Base-by-base conservation (phyloP, 2,797 vertebrate species). In the Monodelphis domestica region DNA sequence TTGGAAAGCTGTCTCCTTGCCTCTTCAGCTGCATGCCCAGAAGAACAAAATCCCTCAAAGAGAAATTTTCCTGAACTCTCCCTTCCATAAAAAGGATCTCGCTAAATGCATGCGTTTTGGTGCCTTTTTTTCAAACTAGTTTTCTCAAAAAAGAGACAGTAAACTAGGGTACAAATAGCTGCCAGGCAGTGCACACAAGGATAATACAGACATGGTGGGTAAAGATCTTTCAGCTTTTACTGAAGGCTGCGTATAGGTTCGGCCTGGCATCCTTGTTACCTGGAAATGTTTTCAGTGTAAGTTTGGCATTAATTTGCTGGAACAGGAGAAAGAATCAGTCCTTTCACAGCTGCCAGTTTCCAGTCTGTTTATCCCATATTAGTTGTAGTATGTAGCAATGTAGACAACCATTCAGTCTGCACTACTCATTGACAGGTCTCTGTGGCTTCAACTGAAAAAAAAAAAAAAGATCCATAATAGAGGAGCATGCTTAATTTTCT, bases 71-170 rank as follows among this genome's bases (percentile, higher is more conserved):
- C 91, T 96, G 91, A 95, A 93, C 12, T 45, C 92, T 94, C 92
- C 94, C 93, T 95, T 93, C 94, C 97, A 96, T 92, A 91, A 96
- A 92, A 93, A 94, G 96, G 93, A 95, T 96, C 97, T 97, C 96
- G 93, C 95, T 59, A 96, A 92, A 90, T 96, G 90, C 63, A 54
- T 87, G 93, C 93, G 91, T 94, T 91, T 70, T 93, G 92, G 95
- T 97, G 96, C 95, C 96, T 96, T 84, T 96, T 97, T 97, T n/a
- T n/a, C n/a, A n/a, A n/a, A 96, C 95, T 95, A 91, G 92, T 97
- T 96, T 97, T 92, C 51, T 95, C 96, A 95, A 95, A 97, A 97
- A n/a, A n/a, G n/a, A 92, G 87, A 90, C 90, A 93, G 63, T 59
- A 54, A 96, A 52, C 28, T 21, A n/a, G 53, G 10, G 87, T 9